Base-by-base conservation (phyloP, 2,797 vertebrate genomes). In the Tangara arthus region DNA sequence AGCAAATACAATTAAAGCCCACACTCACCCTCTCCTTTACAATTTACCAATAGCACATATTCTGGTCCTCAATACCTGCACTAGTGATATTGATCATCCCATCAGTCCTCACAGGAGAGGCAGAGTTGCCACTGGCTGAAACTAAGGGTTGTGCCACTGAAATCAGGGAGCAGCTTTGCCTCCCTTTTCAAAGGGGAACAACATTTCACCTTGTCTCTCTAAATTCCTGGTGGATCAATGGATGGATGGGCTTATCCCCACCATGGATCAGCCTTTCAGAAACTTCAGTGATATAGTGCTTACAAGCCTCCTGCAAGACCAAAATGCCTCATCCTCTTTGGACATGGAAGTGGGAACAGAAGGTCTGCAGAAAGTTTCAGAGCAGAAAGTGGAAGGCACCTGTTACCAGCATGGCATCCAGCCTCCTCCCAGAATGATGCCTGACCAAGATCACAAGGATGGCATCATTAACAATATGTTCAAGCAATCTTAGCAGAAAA, bases 341-440 rank as follows among this genome's bases (percentile, higher is more conserved):
- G 52, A 53, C 14, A 9, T 2, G 32, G 52, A 66, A 21, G 16
- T 52, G 30, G 39, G 49, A 86, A 28, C 8, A 37, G 37, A 46
- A 76, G 44, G 30, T 17, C 18, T 82, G 69, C 5, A 63, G 59
- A 35, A 77, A 73, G 3, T 32, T 57, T 71, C 18, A 26, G 1
- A 5, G 47, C 41, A 73, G 14, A 55, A 90, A 73, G 16, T 12
- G 34, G 42, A 73, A 65, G 44, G 28, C 15, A 26, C 13, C n/a
- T 57, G 1, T 42, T 61, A 24, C 17, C 18, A 37, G 34, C 26
- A 16, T 0, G 0, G 3, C 23, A n/a, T 55, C 42, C 56, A 82
- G 23, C 28, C 55, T 60, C 30, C 44, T 28, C 9, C 37, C 32
- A 50, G 15, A 30, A 26, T 5, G 3, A 9, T 75, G 13, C 34